Evolutionary conservation across 2,888 invertebrate genomes (phyloP).

Genomic region (Pollenia labialis): DNA sequence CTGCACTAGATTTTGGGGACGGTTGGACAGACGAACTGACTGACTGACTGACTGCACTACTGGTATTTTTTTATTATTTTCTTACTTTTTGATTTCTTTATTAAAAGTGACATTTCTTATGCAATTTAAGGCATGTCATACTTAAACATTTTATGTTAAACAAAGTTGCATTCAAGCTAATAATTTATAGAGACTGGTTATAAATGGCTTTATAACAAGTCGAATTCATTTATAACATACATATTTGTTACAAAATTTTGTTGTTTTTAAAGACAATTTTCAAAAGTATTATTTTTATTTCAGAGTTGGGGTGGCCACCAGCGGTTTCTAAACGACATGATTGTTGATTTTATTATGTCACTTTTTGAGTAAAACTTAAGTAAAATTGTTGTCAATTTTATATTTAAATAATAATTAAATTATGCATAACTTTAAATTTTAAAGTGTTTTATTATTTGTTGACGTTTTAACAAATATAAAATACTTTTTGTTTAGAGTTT

Average conservation of each 20-base stretch:
- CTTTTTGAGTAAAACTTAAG: not conserved
- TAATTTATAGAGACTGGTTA: slow-evolving; percentile 30
- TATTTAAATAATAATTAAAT: slow-evolving; percentile 3
- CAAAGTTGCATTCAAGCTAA: not conserved
- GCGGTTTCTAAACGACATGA: not conserved
- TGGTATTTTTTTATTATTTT: slow-evolving; percentile 35
- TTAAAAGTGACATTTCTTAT: slow-evolving; percentile 68
- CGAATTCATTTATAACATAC: slow-evolving; percentile 13
- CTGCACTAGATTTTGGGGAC: not conserved
- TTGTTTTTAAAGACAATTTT: not conserved
- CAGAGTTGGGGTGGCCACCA: not conserved
- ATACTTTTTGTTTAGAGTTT: no score
- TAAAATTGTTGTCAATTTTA: not conserved
- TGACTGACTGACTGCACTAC: slow-evolving; percentile 30
- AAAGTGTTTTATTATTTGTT: not conserved
- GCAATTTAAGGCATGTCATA: slow-evolving; percentile 48
- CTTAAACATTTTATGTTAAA: slow-evolving; percentile 21
- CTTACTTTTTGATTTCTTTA: slow-evolving; percentile 57
- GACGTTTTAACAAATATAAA: no score
- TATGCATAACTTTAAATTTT: slow-evolving; percentile 4
- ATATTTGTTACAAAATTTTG: slow-evolving; percentile 14
- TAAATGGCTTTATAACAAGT: slow-evolving; percentile 39
- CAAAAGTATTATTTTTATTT: not conserved
- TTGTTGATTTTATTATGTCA: slow-evolving; percentile 16
- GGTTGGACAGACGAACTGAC: not conserved